Base-by-base conservation (phyloP, 2,797 vertebrate species). In the Scyliorhinus canicula region DNA sequence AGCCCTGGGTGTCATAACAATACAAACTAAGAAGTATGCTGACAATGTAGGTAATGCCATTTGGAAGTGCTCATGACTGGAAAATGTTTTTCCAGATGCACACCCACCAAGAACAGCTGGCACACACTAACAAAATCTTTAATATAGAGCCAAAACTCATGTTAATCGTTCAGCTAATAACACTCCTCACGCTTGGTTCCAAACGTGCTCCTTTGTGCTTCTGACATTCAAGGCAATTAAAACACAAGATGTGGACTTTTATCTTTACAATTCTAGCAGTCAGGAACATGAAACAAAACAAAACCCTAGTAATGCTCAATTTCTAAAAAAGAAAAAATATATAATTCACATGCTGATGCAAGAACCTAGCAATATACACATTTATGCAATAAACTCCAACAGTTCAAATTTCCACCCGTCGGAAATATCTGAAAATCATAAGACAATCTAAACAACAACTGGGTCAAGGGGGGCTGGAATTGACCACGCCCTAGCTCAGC, bases 71-170 rank as follows among this genome's bases (percentile, higher is more conserved):
- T 69, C 60, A 67, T 31, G 9, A 67, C 63, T 69, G 91, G 88
- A 69, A 93, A 93, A 93, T 47, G 26, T 24, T 93, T 65, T 69
- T 69, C 91, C 91, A 93, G 91, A 93, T 67, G 91, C 67, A n/a
- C 21, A 93, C 63, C 91, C 24, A 47, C 24, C 63, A 65, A 69
- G 44, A 69, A 93, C 91, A 93, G 63, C 91, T 93, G 91, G 60
- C 40, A 44, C 8, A 47, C 44, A 93, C 63, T 47, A 93, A 65
- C 63, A 93, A 47, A 93, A 31, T 44, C 63, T 65, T 93, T 44
- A 93, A 93, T 65, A 67, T 44, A 93, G 24, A 69, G 63, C 63
- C 90, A 93, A 93, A 6, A 4, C 90, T 93, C 90, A 93, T 67
- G 67, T 65, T 93, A 93, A 93, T 6, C 63, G 44, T 93, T 93